Evolutionary conservation across 2,797 vertebrate species (phyloP).

Genomic region (Phoeniculus purpureus): DNA sequence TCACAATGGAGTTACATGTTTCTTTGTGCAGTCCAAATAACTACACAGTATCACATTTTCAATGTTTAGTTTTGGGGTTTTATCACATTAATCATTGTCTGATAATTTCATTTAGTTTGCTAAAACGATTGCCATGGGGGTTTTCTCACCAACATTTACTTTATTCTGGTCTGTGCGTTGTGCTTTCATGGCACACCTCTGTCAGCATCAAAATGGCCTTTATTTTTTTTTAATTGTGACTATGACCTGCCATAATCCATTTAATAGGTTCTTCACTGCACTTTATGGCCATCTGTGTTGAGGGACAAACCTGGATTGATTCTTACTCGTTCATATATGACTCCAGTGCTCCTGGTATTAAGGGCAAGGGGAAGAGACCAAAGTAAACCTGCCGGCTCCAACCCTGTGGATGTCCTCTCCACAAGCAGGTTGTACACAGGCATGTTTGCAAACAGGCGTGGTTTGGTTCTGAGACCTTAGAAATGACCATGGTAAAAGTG

Average conservation of each 20-base stretch:
- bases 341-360: neutral
- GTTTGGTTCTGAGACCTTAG: neutral
- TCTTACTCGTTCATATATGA: neutral
- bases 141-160: neutral
- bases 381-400: neutral
- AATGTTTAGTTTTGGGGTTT: neutral
- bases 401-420: neutral
- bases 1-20: neutral
- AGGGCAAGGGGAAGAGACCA: neutral
- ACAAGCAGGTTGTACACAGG: rapidly evolving
- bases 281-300: neutral
- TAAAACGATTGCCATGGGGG: neutral
- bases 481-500: neutral
- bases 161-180: neutral
- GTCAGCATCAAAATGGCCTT: neutral
- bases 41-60: neutral
- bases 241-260: neutral
- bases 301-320: neutral
- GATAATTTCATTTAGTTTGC: neutral
- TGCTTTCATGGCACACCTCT: neutral
- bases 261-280: neutral
- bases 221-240: neutral
- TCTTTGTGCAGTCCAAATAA: neutral
- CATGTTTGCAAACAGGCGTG: neutral
- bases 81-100: neutral